These are phyloP conservation scores for Poeciliopsis gracilis DNA, from an alignment of 2,797 vertebrate species.

Conservation along the genomic window DNA sequence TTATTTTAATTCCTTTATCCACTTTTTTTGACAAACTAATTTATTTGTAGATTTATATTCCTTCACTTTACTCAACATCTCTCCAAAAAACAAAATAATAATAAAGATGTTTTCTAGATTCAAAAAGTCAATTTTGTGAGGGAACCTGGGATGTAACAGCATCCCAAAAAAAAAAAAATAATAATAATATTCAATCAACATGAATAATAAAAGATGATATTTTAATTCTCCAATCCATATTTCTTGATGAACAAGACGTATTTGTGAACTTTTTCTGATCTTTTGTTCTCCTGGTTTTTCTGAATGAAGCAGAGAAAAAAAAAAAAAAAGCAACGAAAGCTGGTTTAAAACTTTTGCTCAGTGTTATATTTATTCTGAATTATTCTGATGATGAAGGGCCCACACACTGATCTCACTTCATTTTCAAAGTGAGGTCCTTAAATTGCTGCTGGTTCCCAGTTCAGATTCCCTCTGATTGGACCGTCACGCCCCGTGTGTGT, in stretches of 20 bases:
- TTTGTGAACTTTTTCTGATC: background rate
- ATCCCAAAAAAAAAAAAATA: background rate
- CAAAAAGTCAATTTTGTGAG: background rate
- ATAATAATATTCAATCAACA: too few species aligned
- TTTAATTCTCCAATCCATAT: too few species aligned
- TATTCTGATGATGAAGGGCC: background rate
- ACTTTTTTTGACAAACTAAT: background rate
- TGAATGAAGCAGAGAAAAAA: background rate
- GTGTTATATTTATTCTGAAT: background rate
- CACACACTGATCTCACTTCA: background rate
- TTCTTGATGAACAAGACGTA: background rate
- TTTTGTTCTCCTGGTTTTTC: background rate
- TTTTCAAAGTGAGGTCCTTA: slow-evolving; percentile 2
- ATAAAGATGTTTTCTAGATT: background rate
- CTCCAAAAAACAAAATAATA: too few species aligned
- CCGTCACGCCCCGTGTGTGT: slow-evolving; percentile 26
- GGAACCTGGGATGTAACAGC: background rate
- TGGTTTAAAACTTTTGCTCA: background rate
- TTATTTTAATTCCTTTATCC: background rate
- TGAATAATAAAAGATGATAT: too few species aligned
- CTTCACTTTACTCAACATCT: background rate
- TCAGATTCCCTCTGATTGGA: slow-evolving; percentile 24
- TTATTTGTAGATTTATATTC: background rate
- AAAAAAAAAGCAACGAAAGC: background rate
- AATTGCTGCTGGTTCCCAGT: background rate